Conservation (phyloP, 1,140 invertebrate genomes). For the Chelonus insularis region DNA sequence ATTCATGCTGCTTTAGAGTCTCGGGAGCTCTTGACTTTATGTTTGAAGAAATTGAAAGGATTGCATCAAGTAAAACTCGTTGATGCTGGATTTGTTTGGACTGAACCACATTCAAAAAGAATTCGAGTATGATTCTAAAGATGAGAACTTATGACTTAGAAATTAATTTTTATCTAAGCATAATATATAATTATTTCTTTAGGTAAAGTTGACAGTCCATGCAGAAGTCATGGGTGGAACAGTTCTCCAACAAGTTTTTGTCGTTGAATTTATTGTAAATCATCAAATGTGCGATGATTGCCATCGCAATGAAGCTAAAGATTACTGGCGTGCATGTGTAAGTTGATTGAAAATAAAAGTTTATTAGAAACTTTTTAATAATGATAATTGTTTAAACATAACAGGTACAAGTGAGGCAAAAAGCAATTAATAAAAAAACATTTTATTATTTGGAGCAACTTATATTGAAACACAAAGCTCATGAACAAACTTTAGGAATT, state of each 20-base stretch:
- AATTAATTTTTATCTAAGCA: conserved; percentile 16
- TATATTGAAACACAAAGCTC: conserved; percentile 93
- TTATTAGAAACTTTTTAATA: too few species aligned
- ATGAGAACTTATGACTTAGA: too few species aligned
- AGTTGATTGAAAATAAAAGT: too few species aligned
- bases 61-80: conserved; percentile 87
- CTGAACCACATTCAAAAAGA: conserved; percentile 97
- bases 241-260: conserved; percentile 87
- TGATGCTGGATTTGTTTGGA: conserved; percentile 98
- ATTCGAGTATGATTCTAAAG: too few species aligned
- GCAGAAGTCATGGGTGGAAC: conserved; percentile 86
- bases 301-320: conserved; percentile 94
- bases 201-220: conserved; percentile 95
- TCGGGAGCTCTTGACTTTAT: conserved; percentile 87
- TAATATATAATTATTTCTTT: too few species aligned
- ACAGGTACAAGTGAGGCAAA: conserved; percentile 85
- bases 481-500: conserved; percentile 89
- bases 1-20: conserved; percentile 88
- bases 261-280: conserved; percentile 90
- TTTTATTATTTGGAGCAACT: conserved; percentile 98
- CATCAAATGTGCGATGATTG: conserved; percentile 98
- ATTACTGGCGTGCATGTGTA: conserved; percentile 93
- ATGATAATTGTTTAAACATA: conserved; percentile 22
- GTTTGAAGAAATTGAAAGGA: conserved; percentile 93
- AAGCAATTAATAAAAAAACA: conserved; percentile 94